phyloP scores from a whole-genome alignment of 2,113 vertebrate genomes.

The Archilochus colubris region DNA sequence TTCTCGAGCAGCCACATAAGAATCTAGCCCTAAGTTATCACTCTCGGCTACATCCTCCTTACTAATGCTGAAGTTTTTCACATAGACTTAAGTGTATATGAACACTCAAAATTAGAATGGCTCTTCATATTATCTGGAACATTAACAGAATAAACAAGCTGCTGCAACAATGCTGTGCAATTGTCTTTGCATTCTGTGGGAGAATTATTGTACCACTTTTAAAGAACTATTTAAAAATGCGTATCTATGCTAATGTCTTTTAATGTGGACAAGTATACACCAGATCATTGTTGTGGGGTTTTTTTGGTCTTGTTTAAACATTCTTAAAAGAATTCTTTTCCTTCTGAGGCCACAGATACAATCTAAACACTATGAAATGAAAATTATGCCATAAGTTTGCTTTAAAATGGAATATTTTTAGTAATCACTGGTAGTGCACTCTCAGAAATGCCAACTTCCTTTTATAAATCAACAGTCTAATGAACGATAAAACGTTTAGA shows the following conservation, averaged over 20 bases:
- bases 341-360: background rate
- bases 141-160: background rate
- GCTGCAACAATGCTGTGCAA: background rate
- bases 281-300: background rate
- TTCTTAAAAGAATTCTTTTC: background rate
- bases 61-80: background rate
- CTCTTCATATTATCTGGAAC: background rate
- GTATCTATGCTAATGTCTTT: background rate
- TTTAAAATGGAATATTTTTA: constrained; percentile 25
- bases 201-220: background rate
- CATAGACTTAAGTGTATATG: background rate
- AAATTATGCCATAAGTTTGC: constrained; percentile 24
- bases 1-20: background rate
- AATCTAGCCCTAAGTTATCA: background rate
- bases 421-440: background rate
- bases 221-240: background rate
- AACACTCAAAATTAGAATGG: background rate
- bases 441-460: background rate
- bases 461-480: background rate
- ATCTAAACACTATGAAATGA: constrained; percentile 37
- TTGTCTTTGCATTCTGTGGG: background rate
- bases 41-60: background rate
- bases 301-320: constrained; percentile 33
- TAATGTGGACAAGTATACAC: background rate
- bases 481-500: background rate